Conservation (phyloP, 2,113 vertebrate genomes). For the Neofelis nebulosa region DNA sequence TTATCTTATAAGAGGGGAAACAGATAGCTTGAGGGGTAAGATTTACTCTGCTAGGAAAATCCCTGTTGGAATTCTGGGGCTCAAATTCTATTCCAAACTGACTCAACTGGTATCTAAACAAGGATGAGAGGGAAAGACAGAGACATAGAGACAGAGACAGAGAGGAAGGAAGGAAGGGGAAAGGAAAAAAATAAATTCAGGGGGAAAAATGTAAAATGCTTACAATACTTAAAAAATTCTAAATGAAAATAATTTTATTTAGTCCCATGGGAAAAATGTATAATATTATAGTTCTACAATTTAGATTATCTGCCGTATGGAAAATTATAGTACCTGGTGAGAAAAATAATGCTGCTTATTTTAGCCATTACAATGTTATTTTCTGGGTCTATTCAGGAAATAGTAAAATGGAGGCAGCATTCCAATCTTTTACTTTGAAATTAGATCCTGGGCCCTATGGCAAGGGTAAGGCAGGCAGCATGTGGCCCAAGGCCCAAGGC, state of each 20-base stretch:
- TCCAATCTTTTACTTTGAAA: constrained; percentile 48
- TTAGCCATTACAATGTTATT: not conserved
- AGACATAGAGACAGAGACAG: too few relatives aligned
- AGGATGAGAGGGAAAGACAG: too few relatives aligned
- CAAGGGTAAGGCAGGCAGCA: not conserved
- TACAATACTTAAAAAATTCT: not conserved
- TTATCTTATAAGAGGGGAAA: not conserved
- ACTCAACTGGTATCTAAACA: not conserved
- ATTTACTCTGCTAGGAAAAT: not conserved
- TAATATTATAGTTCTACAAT: not conserved
- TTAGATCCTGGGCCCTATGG: not conserved
- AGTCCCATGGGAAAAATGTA: not conserved
- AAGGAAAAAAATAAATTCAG: not conserved
- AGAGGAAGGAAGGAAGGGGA: not conserved
- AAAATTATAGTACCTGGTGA: not conserved
- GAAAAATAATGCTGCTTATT: not conserved
- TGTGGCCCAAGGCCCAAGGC: constrained; percentile 42
- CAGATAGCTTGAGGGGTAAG: not conserved
- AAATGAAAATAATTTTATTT: not conserved
- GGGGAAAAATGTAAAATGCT: not conserved
- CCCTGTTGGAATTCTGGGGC: not conserved
- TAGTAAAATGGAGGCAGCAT: not conserved
- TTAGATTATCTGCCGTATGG: not conserved
- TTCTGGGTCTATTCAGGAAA: constrained; percentile 41
- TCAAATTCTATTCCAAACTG: not conserved